These are phyloP conservation scores for Hoplodrina ambigua DNA, from an alignment of 2,888 invertebrate species.

Conservation along the genomic window DNA sequence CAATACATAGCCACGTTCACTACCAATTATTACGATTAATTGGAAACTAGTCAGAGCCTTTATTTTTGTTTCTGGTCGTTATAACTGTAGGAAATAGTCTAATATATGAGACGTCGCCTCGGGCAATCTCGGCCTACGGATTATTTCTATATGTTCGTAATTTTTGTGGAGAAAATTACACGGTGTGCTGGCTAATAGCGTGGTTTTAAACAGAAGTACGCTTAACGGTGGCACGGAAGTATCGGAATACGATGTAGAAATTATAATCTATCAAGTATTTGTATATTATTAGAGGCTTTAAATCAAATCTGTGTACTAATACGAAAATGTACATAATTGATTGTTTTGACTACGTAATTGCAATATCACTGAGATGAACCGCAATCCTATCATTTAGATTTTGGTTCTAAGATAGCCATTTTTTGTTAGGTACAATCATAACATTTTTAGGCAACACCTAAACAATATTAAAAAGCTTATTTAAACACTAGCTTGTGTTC, in stretches of 20 bases:
- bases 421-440: not conserved
- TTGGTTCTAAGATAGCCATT: not conserved
- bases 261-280: conserved; percentile 55
- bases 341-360: conserved; percentile 44
- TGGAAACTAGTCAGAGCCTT: conserved; percentile 75
- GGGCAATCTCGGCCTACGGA: conserved; percentile 61
- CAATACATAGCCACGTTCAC: conserved; percentile 70
- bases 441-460: not conserved
- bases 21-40: conserved; percentile 83
- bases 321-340: conserved; percentile 38
- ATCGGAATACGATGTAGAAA: conserved; percentile 54
- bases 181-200: conserved; percentile 68
- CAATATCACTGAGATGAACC: conserved; percentile 13
- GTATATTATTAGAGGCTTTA: conserved; percentile 60
- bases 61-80: conserved; percentile 76
- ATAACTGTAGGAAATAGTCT: conserved; percentile 68
- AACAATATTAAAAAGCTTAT: not conserved
- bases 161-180: conserved; percentile 72
- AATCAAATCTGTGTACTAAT: conserved; percentile 49
- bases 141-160: conserved; percentile 66
- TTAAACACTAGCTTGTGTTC: too few species aligned
- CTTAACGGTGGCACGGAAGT: conserved; percentile 69
- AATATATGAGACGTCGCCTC: conserved; percentile 71
- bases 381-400: conserved; percentile 1
- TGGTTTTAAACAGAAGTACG: conserved; percentile 73